phyloP scores from a whole-genome alignment of 2,797 vertebrate species.

The Gallinago solitaria region DNA sequence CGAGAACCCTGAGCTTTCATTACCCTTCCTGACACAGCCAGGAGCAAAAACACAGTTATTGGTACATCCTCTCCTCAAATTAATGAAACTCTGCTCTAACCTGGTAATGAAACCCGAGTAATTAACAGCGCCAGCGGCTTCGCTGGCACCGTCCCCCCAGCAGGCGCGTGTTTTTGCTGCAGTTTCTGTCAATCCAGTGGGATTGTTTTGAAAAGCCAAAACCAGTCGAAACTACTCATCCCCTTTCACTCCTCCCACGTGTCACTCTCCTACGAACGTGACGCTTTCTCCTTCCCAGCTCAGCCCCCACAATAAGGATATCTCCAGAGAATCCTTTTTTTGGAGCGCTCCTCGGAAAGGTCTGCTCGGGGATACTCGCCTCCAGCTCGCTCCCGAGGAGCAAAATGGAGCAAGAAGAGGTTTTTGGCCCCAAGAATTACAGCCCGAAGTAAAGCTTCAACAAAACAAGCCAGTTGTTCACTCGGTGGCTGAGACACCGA shows the following conservation, averaged over 20 bases:
- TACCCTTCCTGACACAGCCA: not conserved
- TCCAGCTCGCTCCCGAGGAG: not conserved
- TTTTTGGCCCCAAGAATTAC: not conserved
- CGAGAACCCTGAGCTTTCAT: not conserved
- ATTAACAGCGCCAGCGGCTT: not conserved
- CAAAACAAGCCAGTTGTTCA: not conserved
- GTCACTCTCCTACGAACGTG: rapidly evolving
- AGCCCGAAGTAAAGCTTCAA: not conserved
- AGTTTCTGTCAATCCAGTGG: not conserved
- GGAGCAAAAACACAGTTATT: not conserved
- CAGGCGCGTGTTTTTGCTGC: not conserved
- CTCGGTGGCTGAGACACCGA: rapidly evolving
- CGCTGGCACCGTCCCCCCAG: not conserved
- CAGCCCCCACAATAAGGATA: not conserved
- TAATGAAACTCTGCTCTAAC: not conserved
- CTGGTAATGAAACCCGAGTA: not conserved
- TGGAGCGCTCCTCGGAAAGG: not conserved
- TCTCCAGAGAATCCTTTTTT: not conserved
- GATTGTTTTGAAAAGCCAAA: not conserved
- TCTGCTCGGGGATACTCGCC: not conserved
- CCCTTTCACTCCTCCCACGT: not conserved
- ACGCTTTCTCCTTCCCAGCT: not conserved
- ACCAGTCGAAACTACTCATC: not conserved
- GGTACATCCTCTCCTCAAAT: not conserved
- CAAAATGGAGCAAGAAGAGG: not conserved